Evolutionary conservation across 1,140 invertebrate species (phyloP).

Genomic region (Bathynomus jamesi): DNA sequence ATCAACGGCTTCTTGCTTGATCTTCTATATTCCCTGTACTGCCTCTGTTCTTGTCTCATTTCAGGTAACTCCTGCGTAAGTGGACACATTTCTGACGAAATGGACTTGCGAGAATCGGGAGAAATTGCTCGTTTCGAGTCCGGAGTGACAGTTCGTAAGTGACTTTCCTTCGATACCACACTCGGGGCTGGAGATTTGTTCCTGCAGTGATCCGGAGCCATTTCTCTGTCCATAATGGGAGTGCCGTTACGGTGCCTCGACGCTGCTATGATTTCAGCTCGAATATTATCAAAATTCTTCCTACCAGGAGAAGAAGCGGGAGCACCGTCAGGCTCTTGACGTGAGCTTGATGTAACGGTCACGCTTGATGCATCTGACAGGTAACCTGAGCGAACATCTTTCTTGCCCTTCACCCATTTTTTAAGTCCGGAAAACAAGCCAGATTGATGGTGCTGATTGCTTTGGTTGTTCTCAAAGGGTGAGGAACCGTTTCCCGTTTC

Average conservation of each 20-base stretch:
- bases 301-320: conserved; percentile 27
- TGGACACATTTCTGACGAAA: not conserved
- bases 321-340: conserved; percentile 29
- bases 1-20: not conserved
- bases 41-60: conserved; percentile 45
- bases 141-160: not conserved
- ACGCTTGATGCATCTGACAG: conserved; percentile 19
- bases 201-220: not conserved
- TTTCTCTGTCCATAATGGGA: not conserved
- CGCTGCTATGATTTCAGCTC: conserved; percentile 21
- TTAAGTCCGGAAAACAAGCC: conserved; percentile 27
- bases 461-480: not conserved
- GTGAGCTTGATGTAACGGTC: conserved; percentile 12
- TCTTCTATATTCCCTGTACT: conserved; percentile 49
- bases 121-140: conserved; percentile 10
- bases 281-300: conserved; percentile 9
- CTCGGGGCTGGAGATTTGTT: not conserved
- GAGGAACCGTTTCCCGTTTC: not conserved
- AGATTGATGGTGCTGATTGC: no score
- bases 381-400: conserved; percentile 6
- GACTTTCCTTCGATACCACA: not conserved
- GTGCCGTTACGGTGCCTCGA: conserved; percentile 21
- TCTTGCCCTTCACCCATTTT: conserved; percentile 22
- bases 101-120: conserved; percentile 9
- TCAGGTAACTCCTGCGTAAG: conserved; percentile 46